Percentiles rank a stretch among this genome's conserved stretches.
Conservation (phyloP, 2,888 invertebrate genomes). For the Scrobipalpa atriplicella region DNA sequence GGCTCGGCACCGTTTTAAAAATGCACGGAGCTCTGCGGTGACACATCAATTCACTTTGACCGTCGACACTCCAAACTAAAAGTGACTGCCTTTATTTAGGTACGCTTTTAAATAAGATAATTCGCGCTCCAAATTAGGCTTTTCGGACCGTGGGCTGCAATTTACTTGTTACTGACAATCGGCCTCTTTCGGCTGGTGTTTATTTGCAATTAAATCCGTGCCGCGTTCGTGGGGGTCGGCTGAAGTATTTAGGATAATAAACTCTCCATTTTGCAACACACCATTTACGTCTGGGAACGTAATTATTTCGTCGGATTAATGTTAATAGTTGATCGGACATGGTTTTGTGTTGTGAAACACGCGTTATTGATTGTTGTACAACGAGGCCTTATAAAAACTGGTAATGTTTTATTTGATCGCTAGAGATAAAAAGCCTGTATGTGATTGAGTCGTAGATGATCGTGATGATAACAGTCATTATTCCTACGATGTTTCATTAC, state of each 20-base stretch:
- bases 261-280: constrained; percentile 9
- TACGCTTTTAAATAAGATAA: constrained; percentile 31
- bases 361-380: constrained; percentile 16
- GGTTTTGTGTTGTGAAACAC: constrained; percentile 32
- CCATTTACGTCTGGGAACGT: constrained; percentile 22
- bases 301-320: constrained; percentile 23
- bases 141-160: constrained; percentile 9
- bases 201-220: constrained; percentile 29
- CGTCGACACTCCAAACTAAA: constrained; percentile 61
- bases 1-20: constrained; percentile 75
- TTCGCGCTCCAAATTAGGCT: constrained; percentile 24
- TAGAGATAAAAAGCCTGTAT: not conserved
- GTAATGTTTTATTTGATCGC: not conserved
- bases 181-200: constrained; percentile 10
- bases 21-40: constrained; percentile 76
- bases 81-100: constrained; percentile 51
- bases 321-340: constrained; percentile 34
- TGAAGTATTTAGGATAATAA: constrained; percentile 22
- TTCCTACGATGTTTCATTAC: not conserved
- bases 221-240: constrained; percentile 19
- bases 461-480: not conserved
- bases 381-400: not conserved
- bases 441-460: not conserved
- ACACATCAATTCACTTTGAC: constrained; percentile 79
- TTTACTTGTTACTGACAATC: constrained; percentile 19